Conservation (phyloP, 2,888 invertebrate genomes). For the Andrena hattorfiana region DNA sequence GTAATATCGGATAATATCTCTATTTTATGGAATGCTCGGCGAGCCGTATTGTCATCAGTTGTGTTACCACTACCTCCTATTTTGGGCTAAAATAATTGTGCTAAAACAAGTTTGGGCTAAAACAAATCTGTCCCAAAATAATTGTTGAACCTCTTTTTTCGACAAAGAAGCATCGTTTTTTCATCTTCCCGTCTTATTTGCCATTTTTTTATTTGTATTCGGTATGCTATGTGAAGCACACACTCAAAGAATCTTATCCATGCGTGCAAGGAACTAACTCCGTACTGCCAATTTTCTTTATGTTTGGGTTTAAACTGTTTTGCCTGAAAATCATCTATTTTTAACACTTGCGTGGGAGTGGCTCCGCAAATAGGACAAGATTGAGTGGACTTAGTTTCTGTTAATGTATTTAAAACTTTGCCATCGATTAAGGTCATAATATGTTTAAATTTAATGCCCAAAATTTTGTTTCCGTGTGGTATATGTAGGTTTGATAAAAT, state of each 20-base stretch:
- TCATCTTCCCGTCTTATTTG: background rate
- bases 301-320: background rate
- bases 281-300: background rate
- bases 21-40: constrained; percentile 1
- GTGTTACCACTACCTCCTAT: background rate
- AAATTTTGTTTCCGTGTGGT: background rate
- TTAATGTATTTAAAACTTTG: constrained; percentile 8
- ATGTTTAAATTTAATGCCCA: constrained; percentile 7
- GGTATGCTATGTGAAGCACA: background rate
- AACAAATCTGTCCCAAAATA: background rate
- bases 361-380: constrained; percentile 1
- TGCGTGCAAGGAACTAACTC: constrained; percentile 3
- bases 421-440: constrained; percentile 9
- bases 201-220: constrained; percentile 4
- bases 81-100: background rate
- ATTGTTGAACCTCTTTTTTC: background rate
- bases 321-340: background rate
- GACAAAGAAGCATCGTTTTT: background rate
- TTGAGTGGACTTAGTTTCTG: background rate
- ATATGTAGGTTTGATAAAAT: background rate
- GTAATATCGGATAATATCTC: background rate
- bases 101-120: too few relatives aligned
- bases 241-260: constrained; percentile 5
- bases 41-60: constrained; percentile 3
- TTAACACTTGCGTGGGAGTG: background rate